Evolutionary conservation across 1,140 invertebrate species (phyloP).

Genomic region (Bombus consobrinus): DNA sequence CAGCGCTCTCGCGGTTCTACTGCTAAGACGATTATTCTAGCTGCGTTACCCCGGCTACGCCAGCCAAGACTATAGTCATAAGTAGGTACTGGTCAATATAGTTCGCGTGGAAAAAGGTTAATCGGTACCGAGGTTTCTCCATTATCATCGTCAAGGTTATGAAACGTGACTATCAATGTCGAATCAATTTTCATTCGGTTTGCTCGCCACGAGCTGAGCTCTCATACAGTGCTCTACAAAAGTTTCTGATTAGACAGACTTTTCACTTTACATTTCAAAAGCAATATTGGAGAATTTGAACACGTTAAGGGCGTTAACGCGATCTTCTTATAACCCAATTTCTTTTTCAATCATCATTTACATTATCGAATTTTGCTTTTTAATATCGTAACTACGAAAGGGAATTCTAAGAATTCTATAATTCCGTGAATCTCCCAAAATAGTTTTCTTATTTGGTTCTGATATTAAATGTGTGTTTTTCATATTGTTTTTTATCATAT

Average conservation of each 20-base stretch:
- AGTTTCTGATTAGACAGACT: background rate
- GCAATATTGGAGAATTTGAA: no score
- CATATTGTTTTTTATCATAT: no score
- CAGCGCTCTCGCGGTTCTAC: conserved; percentile 52
- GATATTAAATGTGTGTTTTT: no score
- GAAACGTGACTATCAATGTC: conserved; percentile 32
- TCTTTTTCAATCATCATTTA: no score
- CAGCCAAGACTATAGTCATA: conserved; percentile 56
- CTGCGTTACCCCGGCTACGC: conserved; percentile 12
- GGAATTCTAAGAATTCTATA: no score
- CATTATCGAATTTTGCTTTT: no score
- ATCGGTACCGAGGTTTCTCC: conserved; percentile 51
- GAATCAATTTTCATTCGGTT: conserved; percentile 44
- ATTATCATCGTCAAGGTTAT: conserved; percentile 36
- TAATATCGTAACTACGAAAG: no score
- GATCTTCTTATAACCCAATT: no score
- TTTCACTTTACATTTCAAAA: background rate
- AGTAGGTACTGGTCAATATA: conserved; percentile 58
- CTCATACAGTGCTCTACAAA: background rate
- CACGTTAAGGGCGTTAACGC: no score
- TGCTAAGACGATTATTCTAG: conserved; percentile 68
- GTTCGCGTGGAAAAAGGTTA: conserved; percentile 53
- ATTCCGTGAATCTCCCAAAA: no score
- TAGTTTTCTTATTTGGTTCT: no score
- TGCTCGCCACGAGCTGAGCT: background rate